Evolutionary conservation across 2,888 invertebrate species (phyloP).

Genomic region (Sinotaia quadrata): DNA sequence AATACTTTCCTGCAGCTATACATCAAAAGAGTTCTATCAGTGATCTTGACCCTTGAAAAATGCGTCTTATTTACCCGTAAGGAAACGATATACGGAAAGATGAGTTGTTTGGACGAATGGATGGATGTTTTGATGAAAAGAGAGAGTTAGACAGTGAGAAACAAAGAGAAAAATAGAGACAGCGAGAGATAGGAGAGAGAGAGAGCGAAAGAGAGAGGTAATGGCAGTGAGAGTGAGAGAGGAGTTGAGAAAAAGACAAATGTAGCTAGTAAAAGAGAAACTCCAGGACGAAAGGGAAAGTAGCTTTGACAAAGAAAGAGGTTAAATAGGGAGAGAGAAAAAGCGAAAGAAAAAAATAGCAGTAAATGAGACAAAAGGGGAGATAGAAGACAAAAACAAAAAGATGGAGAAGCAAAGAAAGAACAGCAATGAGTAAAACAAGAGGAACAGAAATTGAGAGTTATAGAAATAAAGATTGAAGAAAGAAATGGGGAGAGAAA

Average conservation of each 20-base stretch:
- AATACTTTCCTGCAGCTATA: too few species aligned
- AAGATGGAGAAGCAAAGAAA: neutral
- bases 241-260: slow-evolving; percentile 25
- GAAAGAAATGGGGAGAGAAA: neutral
- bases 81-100: too few species aligned
- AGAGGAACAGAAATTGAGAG: neutral
- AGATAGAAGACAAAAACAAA: neutral
- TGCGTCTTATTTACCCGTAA: too few species aligned
- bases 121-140: neutral
- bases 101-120: too few species aligned
- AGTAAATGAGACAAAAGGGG: neutral
- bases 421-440: too few species aligned
- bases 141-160: slow-evolving; percentile 16
- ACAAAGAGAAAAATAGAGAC: neutral
- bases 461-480: neutral
- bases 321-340: slow-evolving; percentile 8
- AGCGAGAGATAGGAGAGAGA: neutral
- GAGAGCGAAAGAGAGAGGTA: neutral
- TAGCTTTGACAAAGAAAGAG: neutral
- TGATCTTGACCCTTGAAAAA: too few species aligned
- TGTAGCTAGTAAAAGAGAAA: slow-evolving; percentile 13
- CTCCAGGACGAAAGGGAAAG: neutral
- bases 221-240: slow-evolving; percentile 23
- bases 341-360: neutral
- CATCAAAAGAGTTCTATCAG: too few species aligned